phyloP scores from a whole-genome alignment of 2,797 vertebrate species.

The Dallia pectoralis region DNA sequence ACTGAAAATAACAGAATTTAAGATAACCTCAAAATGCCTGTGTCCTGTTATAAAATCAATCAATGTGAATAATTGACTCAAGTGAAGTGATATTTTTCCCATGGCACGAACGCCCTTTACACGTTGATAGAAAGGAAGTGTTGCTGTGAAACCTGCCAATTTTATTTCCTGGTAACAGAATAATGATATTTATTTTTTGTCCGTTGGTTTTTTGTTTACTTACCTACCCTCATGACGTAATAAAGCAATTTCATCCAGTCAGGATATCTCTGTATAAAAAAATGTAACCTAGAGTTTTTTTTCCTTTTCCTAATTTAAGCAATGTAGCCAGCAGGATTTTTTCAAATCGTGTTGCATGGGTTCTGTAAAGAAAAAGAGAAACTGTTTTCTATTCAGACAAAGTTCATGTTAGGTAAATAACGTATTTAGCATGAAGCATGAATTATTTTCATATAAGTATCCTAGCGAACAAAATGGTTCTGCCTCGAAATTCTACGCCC shows the following conservation, averaged over 20 bases:
- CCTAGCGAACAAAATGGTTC: slow-evolving; percentile 88
- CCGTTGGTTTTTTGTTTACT: slow-evolving; percentile 26
- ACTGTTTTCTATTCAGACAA: slow-evolving; percentile 74
- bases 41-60: slow-evolving; percentile 70
- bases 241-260: slow-evolving; percentile 75
- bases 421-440: slow-evolving; percentile 98
- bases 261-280: slow-evolving; percentile 78
- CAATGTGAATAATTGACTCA: slow-evolving; percentile 26
- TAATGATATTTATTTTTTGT: slow-evolving; percentile 35
- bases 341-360: slow-evolving; percentile 84
- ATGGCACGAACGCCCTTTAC: slow-evolving; percentile 65
- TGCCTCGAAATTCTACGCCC: slow-evolving; percentile 90
- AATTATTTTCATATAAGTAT: slow-evolving; percentile 97
- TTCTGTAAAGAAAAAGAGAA: slow-evolving; percentile 74
- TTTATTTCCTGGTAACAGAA: slow-evolving; percentile 65
- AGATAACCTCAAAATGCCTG: slow-evolving; percentile 75
- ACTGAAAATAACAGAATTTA: slow-evolving; percentile 34
- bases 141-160: slow-evolving; percentile 79
- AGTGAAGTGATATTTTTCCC: slow-evolving; percentile 64
- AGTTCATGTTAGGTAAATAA: slow-evolving; percentile 94
- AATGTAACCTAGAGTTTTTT: slow-evolving; percentile 60
- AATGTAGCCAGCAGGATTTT: slow-evolving; percentile 85
- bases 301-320: slow-evolving; percentile 73
- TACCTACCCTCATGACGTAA: slow-evolving; percentile 70
- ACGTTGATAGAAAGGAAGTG: slow-evolving; percentile 53